Conservation (phyloP, 2,888 invertebrate species). For the Papilio elwesi region DNA sequence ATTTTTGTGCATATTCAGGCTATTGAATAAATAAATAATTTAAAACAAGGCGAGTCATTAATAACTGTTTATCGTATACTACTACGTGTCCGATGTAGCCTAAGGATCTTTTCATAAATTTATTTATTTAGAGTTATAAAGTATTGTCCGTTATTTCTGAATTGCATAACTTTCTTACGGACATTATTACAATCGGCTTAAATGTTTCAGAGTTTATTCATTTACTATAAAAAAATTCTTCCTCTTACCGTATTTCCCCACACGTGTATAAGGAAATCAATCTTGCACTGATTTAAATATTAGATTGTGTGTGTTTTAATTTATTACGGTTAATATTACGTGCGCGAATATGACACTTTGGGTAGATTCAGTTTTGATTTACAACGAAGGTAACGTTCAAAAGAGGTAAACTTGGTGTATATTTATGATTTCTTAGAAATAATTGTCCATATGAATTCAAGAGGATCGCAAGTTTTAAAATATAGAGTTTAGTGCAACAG, state of each 20-base stretch:
- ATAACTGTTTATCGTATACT: too few relatives aligned
- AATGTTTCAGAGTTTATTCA: not conserved
- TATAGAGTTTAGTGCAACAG: slow-evolving; percentile 64
- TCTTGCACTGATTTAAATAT: slow-evolving; percentile 1
- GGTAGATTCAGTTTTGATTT: slow-evolving; percentile 5
- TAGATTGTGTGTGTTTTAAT: not conserved
- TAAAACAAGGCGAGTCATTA: too few relatives aligned
- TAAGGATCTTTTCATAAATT: too few relatives aligned
- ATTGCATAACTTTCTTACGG: too few relatives aligned
- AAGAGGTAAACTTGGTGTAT: slow-evolving; percentile 46
- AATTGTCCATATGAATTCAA: slow-evolving; percentile 21
- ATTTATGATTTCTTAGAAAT: slow-evolving; percentile 41
- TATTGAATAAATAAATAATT: too few relatives aligned
- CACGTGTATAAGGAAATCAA: not conserved
- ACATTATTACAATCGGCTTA: too few relatives aligned
- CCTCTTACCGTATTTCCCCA: not conserved
- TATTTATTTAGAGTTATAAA: too few relatives aligned
- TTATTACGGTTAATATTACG: not conserved
- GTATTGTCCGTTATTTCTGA: too few relatives aligned
- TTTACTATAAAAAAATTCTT: not conserved
- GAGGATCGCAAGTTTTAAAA: slow-evolving; percentile 51
- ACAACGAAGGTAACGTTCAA: not conserved
- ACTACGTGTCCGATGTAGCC: too few relatives aligned
- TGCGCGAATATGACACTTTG: slow-evolving; percentile 4
- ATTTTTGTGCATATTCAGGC: too few relatives aligned